Evolutionary conservation across 2,888 invertebrate genomes (phyloP), one percentile per base, ranked within the genome.

Genomic region (Aphidoletes aphidimyza): DNA sequence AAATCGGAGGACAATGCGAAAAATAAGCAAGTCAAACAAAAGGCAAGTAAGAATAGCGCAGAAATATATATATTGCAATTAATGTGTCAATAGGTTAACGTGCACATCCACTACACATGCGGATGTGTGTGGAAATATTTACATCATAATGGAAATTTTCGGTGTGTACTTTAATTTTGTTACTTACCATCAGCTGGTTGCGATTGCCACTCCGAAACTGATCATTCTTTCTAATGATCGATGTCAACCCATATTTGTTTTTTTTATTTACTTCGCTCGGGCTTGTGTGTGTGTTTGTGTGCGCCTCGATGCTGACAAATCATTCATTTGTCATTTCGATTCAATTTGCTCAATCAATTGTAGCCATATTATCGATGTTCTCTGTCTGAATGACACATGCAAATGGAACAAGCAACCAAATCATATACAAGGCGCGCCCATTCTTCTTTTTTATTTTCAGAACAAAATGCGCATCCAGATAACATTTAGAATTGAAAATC

Each of bases 41-140:
- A 30, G 69, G n/a, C n/a, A n/a, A n/a, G n/a, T 30, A 69, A 19
- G 30, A 69, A 69, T 14, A 69, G 54, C 54, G 54, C 54, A 69
- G 30, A 30, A 69, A 69, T n/a, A 54, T 22, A 69, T 69, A 69
- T 26, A 69, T 54, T 78, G 78, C 78, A 78, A 78, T 78, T 78
- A 78, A 78, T 78, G 78, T 78, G 78, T 81, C 81, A 81, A 81
- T 81, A 81, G 81, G 81, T 81, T 81, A 81, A 37, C 37, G 22
- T 69, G 30, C 69, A 69, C 69, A 69, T 11, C 47, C 14, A 47
- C n/a, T 47, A 54, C 54, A 54, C 47, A 47, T 22, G 22, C 69
- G 69, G 69, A 69, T 69, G 30, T 69, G n/a, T n/a, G 69, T 30
- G 69, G 69, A 26, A 30, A 69, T 69, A 69, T 69, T 69, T 30